Evolutionary conservation across 2,113 vertebrate species (phyloP).

Genomic region (Cygnus atratus): DNA sequence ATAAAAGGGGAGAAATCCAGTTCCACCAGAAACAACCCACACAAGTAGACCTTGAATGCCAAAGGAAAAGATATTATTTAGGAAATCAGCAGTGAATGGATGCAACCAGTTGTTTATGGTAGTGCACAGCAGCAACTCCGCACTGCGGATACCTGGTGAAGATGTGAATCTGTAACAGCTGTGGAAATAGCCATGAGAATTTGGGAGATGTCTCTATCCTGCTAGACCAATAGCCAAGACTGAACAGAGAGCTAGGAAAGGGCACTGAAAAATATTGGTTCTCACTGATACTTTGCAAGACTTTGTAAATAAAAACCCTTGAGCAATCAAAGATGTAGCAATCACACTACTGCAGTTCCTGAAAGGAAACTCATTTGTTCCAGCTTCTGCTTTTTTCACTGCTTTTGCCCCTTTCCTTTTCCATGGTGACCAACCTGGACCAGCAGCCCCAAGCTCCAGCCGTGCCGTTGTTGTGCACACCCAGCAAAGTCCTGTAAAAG

Average conservation of each 20-base stretch:
- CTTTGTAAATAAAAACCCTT: not conserved
- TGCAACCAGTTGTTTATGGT: not conserved
- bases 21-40: not conserved
- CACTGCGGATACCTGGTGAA: not conserved
- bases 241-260: not conserved
- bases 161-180: not conserved
- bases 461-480: fast-evolving
- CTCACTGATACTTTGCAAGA: not conserved
- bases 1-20: not conserved
- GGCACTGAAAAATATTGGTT: not conserved
- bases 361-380: not conserved
- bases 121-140: not conserved
- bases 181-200: not conserved
- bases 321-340: not conserved
- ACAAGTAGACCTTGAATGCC: not conserved
- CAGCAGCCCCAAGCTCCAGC: not conserved
- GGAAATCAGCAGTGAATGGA: not conserved
- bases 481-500: not conserved
- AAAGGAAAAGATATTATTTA: not conserved
- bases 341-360: not conserved
- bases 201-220: not conserved
- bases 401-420: not conserved
- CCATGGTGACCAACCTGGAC: not conserved
- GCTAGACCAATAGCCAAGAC: not conserved
- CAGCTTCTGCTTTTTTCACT: not conserved